Evolutionary conservation across 2,113 vertebrate genomes (phyloP).

Genomic region (Erpornis zantholeuca): DNA sequence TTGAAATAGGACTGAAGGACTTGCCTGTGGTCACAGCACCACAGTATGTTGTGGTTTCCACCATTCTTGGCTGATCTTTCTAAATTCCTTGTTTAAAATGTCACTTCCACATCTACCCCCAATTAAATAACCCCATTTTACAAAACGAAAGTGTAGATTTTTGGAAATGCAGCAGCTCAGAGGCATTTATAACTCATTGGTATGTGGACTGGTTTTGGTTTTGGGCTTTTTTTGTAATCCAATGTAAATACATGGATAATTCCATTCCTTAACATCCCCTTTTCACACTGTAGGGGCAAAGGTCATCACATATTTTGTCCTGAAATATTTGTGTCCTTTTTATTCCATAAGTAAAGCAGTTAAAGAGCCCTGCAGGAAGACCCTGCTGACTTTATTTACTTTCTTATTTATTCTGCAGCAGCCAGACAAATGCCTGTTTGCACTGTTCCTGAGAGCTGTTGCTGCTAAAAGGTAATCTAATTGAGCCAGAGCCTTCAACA

Average conservation of each 20-base stretch:
- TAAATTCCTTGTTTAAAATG: neutral
- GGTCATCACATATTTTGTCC: neutral
- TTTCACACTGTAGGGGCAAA: neutral
- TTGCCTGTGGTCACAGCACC: neutral
- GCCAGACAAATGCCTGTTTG: neutral
- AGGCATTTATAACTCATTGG: neutral
- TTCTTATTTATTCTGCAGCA: neutral
- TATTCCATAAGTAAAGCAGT: neutral
- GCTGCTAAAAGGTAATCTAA: constrained; percentile 38
- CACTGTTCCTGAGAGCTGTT: neutral
- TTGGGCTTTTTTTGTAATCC: neutral
- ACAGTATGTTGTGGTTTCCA: neutral
- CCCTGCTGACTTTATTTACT: neutral
- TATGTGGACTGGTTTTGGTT: neutral
- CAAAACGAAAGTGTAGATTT: neutral
- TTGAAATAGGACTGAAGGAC: neutral
- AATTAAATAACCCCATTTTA: neutral
- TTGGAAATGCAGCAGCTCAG: neutral
- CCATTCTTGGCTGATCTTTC: neutral
- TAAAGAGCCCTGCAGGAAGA: neutral
- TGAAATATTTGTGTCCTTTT: neutral
- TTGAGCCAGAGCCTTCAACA: constrained; percentile 19
- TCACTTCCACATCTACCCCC: neutral
- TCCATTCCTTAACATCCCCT: neutral
- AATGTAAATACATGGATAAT: neutral